phyloP scores from a whole-genome alignment of 2,888 invertebrate genomes.

The Axea sp. region DNA sequence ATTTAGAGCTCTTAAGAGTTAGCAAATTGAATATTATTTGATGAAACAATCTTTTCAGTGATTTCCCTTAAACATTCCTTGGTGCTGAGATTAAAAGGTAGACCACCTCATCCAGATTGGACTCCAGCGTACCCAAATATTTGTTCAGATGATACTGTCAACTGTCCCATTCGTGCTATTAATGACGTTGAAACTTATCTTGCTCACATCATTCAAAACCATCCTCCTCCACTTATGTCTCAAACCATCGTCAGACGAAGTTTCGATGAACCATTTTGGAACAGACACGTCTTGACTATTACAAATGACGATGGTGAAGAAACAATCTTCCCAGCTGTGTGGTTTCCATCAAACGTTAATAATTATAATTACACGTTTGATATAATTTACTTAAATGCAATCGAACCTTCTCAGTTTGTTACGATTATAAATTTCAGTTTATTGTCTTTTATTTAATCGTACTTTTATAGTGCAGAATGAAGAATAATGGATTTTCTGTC shows the following conservation, averaged over 20 bases:
- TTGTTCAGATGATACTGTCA: conserved; percentile 57
- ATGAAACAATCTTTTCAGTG: too few species aligned
- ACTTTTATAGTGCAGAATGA: too few species aligned
- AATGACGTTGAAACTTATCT: conserved; percentile 73
- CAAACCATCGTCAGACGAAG: conserved; percentile 31
- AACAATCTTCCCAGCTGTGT: conserved; percentile 66
- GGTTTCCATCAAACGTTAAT: conserved; percentile 72
- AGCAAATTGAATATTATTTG: too few species aligned
- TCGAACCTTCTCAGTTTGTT: too few species aligned
- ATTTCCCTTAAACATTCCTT: conserved; percentile 57
- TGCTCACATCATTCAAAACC: conserved; percentile 53
- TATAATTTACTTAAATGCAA: too few species aligned
- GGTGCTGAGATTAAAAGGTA: conserved; percentile 69
- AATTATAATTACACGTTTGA: neutral
- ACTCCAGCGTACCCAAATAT: conserved; percentile 68
- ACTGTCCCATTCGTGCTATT: conserved; percentile 68
- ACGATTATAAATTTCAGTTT: too few species aligned
- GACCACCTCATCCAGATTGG: conserved; percentile 71
- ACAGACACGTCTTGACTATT: conserved; percentile 65
- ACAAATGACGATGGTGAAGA: conserved; percentile 63
- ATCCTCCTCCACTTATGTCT: conserved; percentile 58
- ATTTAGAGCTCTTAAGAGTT: too few species aligned
- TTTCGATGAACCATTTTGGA: conserved; percentile 59
- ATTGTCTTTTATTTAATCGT: too few species aligned
- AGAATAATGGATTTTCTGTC: too few species aligned